Conservation (phyloP, 2,113 vertebrate species). For the Rhinolophus sinicus region DNA sequence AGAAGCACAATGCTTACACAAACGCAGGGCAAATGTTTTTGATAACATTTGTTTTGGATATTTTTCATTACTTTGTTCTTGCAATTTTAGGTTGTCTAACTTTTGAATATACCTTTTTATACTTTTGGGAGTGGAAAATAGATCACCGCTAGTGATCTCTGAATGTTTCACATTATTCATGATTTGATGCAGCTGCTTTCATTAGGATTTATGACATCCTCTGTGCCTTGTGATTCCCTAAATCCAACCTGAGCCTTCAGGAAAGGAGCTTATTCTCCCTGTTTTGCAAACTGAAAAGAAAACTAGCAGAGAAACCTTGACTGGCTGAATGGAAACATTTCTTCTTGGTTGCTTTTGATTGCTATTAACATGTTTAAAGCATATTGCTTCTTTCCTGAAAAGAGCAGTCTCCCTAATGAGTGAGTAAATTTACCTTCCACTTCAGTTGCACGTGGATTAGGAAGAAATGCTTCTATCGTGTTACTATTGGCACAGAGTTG, state of each 20-base stretch:
- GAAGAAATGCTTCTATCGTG: neutral
- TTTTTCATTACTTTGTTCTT: neutral
- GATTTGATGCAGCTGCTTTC: neutral
- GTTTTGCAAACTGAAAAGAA: neutral
- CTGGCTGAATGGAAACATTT: neutral
- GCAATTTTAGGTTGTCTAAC: neutral
- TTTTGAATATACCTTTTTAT: neutral
- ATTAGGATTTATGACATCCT: neutral
- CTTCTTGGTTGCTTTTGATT: neutral
- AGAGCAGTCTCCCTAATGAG: neutral
- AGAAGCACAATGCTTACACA: neutral
- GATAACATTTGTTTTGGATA: neutral
- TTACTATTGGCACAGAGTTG: neutral
- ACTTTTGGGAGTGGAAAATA: neutral
- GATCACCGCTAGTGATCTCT: neutral
- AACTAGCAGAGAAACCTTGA: neutral
- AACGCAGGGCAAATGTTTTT: neutral
- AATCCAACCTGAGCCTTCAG: neutral
- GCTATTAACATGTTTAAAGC: neutral
- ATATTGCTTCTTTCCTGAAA: neutral
- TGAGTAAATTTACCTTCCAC: neutral
- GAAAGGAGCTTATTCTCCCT: neutral
- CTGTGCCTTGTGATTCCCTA: neutral
- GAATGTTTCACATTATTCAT: neutral
- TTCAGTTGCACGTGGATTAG: neutral